Percentiles rank a stretch among this genome's conserved stretches.
Evolutionary conservation across 2,888 invertebrate genomes (phyloP).

Genomic region (Drosophila dives): DNA sequence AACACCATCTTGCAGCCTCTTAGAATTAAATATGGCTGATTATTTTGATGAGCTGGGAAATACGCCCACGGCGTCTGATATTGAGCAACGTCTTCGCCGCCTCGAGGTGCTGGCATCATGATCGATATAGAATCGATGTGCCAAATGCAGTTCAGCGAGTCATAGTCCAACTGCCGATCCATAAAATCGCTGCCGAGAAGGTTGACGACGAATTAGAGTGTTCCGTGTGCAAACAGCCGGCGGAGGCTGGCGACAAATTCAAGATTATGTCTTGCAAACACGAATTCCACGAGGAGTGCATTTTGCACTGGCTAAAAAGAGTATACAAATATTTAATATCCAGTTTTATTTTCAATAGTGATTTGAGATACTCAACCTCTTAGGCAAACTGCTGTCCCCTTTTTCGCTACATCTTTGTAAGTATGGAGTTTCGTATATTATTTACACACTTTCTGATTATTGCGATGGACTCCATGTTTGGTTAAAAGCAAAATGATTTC

Average conservation of each 20-base stretch:
- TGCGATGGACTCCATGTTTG: constrained; percentile 92
- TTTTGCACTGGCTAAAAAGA: constrained; percentile 93
- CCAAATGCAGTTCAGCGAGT: constrained; percentile 92
- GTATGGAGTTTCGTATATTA: background rate
- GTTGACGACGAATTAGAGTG: constrained; percentile 87
- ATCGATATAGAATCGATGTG: constrained; percentile 87
- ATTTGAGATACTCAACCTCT: background rate
- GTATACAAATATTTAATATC: constrained; percentile 84
- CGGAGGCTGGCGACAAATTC: constrained; percentile 88
- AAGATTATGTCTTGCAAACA: constrained; percentile 93
- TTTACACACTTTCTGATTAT: background rate
- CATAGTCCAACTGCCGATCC: constrained; percentile 88
- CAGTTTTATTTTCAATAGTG: background rate
- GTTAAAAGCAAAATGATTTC: constrained; percentile 39
- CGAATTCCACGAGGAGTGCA: constrained; percentile 91
- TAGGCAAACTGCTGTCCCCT: constrained; percentile 95
- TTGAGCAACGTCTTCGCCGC: constrained; percentile 84
- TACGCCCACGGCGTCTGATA: constrained; percentile 90
- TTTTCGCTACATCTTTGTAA: constrained; percentile 90
- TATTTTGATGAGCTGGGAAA: constrained; percentile 96
- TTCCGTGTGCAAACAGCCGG: constrained; percentile 89
- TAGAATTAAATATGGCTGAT: constrained; percentile 88
- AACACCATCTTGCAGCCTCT: constrained; percentile 13
- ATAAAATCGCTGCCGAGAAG: constrained; percentile 86
- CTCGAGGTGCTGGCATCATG: constrained; percentile 83